phyloP scores from a whole-genome alignment of 64 coral and sea anemone species.

The Montipora capricornis region DNA sequence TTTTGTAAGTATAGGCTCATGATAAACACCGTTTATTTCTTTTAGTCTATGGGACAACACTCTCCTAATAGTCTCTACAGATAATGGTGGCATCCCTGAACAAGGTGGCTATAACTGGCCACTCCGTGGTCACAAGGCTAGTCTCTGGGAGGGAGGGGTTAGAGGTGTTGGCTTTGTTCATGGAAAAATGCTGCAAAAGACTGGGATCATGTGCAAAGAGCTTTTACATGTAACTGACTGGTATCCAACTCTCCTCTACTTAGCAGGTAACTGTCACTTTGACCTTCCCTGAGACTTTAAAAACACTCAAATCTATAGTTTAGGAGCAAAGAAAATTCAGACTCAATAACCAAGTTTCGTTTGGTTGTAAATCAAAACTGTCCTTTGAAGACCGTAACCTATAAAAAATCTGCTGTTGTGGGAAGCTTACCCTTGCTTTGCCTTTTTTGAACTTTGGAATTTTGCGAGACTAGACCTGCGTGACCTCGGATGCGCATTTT shows the following conservation, averaged over 20 bases:
- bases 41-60: slow-evolving; percentile 67
- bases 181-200: slow-evolving; percentile 50
- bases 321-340: too few species aligned
- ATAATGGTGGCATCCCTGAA: slow-evolving; percentile 67
- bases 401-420: too few species aligned
- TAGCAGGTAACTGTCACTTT: slow-evolving; percentile 38
- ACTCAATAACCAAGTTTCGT: too few species aligned
- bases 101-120: slow-evolving; percentile 72
- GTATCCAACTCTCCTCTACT: slow-evolving; percentile 61
- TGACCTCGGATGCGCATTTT: too few species aligned
- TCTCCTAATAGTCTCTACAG: slow-evolving; percentile 56
- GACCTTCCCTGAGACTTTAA: not conserved
- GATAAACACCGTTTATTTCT: not conserved
- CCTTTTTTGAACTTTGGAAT: too few species aligned
- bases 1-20: not conserved
- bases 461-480: too few species aligned
- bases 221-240: slow-evolving; percentile 71
- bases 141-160: slow-evolving; percentile 72
- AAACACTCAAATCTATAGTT: too few species aligned
- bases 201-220: slow-evolving; percentile 50
- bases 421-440: too few species aligned
- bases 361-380: too few species aligned
- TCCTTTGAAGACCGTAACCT: too few species aligned
- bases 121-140: slow-evolving; percentile 61
- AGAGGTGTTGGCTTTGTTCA: slow-evolving; percentile 67